Base-by-base conservation (phyloP, 2,113 vertebrate genomes). In the Gnathonemus echidnorhynchus region DNA sequence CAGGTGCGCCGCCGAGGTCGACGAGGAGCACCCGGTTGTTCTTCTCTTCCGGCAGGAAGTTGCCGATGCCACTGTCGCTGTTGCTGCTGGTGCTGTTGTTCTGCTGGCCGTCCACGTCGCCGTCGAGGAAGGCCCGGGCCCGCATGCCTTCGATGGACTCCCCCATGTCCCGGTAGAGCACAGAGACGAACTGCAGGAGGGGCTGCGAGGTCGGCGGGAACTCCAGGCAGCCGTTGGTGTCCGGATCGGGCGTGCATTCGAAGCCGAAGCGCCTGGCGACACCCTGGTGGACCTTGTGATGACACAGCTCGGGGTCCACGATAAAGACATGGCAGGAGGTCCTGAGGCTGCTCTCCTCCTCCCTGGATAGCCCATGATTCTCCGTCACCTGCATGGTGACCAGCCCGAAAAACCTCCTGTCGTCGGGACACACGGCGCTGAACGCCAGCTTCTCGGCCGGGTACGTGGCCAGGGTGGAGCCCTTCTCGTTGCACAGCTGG, bases 311-410 rank as follows among this genome's bases (percentile, higher is more conserved):
- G 0, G 98, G 98, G 90, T 99, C 98, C 93, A 99, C 98, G 91
- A 99, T 98, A 91, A 99, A 99, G 88, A 99, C 98, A 0, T 99
- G 98, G 91, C 98, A 99, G 70, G 98, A 99, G 0, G 98, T 99
- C 91, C 98, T 96, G 93, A 99, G 90, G 88, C 95, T 74, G 0
- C 96, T 96, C 86, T 97, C 97, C 0, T 97, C 97, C 13, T 98
- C 97, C 46, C 93, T 95, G 2, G 95, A 95, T 77, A 95, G 94
- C 89, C 92, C 93, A 2, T 95, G 94, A 11, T 97, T 97, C 0
- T 98, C 97, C 0, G 94, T 93, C 35, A 95, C 96, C 93, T 99
- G 98, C 98, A 99, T 98, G 3, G 98, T 99, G 91, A 99, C 98
- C 17, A 99, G 94, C 10, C 98, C 98, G 0, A 99, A 99, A 93